Percentiles rank a stretch among this genome's conserved stretches.
Evolutionary conservation across 2,888 invertebrate genomes (phyloP).

Genomic region (Cantharis rufa): DNA sequence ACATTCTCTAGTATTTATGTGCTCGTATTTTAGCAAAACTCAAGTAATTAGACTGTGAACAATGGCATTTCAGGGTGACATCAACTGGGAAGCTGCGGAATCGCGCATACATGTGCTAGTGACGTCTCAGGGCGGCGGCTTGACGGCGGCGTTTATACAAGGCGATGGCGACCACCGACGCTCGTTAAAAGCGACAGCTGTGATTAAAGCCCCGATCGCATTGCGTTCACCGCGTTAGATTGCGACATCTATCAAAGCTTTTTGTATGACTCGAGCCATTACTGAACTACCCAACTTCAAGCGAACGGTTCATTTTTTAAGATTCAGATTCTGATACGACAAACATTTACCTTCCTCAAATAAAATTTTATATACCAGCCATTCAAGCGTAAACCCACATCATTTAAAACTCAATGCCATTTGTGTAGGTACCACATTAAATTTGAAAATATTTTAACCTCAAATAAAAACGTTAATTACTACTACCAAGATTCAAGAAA

Average conservation of each 20-base stretch:
- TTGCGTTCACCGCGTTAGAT: slow-evolving; percentile 25
- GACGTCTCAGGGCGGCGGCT: slow-evolving; percentile 25
- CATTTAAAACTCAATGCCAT: neutral
- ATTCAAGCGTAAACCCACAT: neutral
- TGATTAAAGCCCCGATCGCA: slow-evolving; percentile 23
- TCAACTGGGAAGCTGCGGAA: slow-evolving; percentile 17
- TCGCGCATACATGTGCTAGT: slow-evolving; percentile 22
- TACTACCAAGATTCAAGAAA: neutral
- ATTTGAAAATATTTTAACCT: neutral
- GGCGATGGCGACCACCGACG: slow-evolving; percentile 24
- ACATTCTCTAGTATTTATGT: slow-evolving; percentile 21
- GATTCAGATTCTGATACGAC: slow-evolving; percentile 22
- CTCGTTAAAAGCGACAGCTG: slow-evolving; percentile 24
- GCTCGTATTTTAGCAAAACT: slow-evolving; percentile 16
- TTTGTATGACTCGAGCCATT: slow-evolving; percentile 21
- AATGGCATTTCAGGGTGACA: slow-evolving; percentile 26
- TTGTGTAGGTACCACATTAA: neutral
- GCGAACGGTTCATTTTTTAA: slow-evolving; percentile 23
- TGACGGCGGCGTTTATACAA: slow-evolving; percentile 19
- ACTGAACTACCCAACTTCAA: slow-evolving; percentile 18
- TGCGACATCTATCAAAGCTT: slow-evolving; percentile 27
- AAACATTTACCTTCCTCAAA: slow-evolving; percentile 26
- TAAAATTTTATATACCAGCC: slow-evolving; percentile 5
- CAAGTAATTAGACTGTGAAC: slow-evolving; percentile 35
- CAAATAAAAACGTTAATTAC: neutral